Evolutionary conservation across 1,140 invertebrate genomes (phyloP).

Genomic region (Pomacea maculata): DNA sequence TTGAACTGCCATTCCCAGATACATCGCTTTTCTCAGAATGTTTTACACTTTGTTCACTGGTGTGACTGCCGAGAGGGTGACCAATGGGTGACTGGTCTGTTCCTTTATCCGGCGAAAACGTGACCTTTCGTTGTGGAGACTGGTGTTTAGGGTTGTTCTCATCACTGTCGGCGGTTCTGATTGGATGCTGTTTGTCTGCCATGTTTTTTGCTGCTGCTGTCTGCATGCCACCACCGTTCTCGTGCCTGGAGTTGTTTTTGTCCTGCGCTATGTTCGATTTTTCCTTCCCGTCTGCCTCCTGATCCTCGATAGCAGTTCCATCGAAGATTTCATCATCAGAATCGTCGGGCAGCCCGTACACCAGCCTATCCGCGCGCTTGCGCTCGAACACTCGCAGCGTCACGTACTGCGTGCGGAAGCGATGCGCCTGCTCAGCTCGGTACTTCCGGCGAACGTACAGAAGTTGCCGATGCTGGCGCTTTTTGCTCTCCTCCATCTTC

Average conservation of each 20-base stretch:
- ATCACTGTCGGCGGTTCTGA: too few relatives aligned
- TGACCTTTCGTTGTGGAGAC: too few relatives aligned
- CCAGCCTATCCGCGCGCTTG: conserved; percentile 33
- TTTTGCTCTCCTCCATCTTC: conserved; percentile 33
- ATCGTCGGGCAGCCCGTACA: conserved; percentile 51
- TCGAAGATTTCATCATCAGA: conserved; percentile 15
- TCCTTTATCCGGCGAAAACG: too few relatives aligned
- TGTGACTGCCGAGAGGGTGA: too few relatives aligned
- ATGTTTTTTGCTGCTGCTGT: neutral
- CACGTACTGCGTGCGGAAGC: conserved; percentile 53
- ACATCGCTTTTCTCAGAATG: too few relatives aligned
- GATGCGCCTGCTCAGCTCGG: conserved; percentile 41
- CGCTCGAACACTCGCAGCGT: conserved; percentile 46
- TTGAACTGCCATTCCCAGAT: too few relatives aligned
- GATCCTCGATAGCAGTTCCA: conserved; percentile 7
- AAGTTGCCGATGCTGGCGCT: conserved; percentile 42
- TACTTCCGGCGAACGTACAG: conserved; percentile 43
- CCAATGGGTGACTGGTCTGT: too few relatives aligned
- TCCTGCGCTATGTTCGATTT: neutral
- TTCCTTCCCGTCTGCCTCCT: conserved; percentile 31
- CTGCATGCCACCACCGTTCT: neutral
- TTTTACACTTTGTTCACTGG: too few relatives aligned
- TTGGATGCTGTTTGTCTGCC: neutral
- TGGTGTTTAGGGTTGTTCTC: too few relatives aligned
- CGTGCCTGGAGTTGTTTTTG: neutral